Evolutionary conservation across 2,113 vertebrate genomes (phyloP).

Genomic region (Ia io): DNA sequence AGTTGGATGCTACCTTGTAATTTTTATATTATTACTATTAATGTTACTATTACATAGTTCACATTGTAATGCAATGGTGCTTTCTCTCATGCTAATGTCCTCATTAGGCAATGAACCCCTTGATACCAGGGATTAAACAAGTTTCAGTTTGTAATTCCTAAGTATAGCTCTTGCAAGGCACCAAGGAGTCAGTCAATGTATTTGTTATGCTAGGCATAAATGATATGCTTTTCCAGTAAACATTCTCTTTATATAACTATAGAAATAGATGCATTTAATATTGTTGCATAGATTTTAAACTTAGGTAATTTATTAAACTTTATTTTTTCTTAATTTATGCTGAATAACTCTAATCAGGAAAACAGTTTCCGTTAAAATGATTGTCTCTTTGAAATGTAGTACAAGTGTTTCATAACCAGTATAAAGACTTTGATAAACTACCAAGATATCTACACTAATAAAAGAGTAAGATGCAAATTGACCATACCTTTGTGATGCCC

Average conservation of each 20-base stretch:
- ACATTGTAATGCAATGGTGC: not conserved
- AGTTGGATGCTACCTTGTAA: not conserved
- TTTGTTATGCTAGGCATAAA: not conserved
- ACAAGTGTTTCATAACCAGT: not conserved
- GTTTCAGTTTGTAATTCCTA: not conserved
- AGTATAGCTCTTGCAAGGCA: not conserved
- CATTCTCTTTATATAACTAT: not conserved
- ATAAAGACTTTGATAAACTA: slow-evolving; percentile 11
- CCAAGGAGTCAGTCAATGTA: not conserved
- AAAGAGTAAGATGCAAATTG: too few species aligned
- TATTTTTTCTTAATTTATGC: not conserved
- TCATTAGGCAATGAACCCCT: not conserved
- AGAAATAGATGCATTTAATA: not conserved
- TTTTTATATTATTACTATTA: not conserved
- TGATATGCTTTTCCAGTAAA: not conserved
- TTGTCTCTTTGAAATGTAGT: not conserved
- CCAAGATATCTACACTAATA: not conserved
- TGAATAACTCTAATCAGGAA: not conserved
- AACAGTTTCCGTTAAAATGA: not conserved
- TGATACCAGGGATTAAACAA: not conserved
- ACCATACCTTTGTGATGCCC: too few species aligned
- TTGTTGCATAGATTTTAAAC: not conserved
- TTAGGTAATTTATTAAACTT: not conserved
- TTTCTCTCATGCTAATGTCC: not conserved
- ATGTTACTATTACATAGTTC: not conserved